phyloP scores from a whole-genome alignment of 1,140 invertebrate species.

The Hyphantria cunea region DNA sequence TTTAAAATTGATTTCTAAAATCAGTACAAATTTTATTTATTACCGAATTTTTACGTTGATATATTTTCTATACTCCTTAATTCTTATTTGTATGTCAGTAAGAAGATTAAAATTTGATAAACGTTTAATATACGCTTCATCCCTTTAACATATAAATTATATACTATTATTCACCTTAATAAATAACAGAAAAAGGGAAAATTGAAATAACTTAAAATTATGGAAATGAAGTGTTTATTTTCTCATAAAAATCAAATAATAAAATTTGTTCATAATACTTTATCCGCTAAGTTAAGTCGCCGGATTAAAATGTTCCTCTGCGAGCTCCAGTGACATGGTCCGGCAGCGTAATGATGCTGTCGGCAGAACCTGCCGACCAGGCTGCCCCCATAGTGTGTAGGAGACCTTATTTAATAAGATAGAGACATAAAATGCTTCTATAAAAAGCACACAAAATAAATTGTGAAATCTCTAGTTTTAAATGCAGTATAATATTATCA shows the following conservation, averaged over 20 bases:
- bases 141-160: background rate
- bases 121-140: too few relatives aligned
- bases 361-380: too few relatives aligned
- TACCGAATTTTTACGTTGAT: conserved; percentile 20
- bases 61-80: background rate
- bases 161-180: background rate
- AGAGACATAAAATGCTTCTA: conserved; percentile 69
- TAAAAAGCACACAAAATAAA: conserved; percentile 49
- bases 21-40: background rate
- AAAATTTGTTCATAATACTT: conserved; percentile 33
- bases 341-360: too few relatives aligned
- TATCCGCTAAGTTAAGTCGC: conserved; percentile 22
- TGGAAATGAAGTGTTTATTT: conserved; percentile 47
- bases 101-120: too few relatives aligned
- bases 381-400: too few relatives aligned
- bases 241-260: conserved; percentile 45
- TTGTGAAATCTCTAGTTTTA: conserved; percentile 45
- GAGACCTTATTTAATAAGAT: too few relatives aligned
- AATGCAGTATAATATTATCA: conserved; percentile 39
- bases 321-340: too few relatives aligned
- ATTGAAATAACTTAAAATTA: conserved; percentile 32
- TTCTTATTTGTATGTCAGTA: background rate
- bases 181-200: conserved; percentile 22
- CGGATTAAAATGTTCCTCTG: conserved; percentile 8
- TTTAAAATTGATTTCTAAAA: too few relatives aligned